Percentiles rank a stretch among this genome's conserved stretches.
Conservation (phyloP, 2,888 invertebrate genomes). For the Mythimna vitellina region DNA sequence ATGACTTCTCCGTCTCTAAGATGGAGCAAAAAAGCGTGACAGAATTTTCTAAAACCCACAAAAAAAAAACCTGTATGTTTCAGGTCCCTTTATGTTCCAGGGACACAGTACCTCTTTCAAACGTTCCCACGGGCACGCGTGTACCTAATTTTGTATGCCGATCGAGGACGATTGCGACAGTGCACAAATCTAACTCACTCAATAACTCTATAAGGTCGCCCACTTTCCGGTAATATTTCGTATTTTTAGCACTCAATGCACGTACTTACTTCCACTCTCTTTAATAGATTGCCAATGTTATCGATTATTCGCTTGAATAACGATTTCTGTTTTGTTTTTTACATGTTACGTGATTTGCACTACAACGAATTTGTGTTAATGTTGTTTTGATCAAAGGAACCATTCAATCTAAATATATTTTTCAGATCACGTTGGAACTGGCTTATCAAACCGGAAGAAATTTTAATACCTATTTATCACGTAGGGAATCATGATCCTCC, state of each 20-base stretch:
- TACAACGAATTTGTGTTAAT: slow-evolving; percentile 12
- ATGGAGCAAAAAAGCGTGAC: no score
- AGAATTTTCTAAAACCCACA: no score
- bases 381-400: neutral
- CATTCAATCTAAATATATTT: neutral
- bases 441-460: no score
- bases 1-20: no score
- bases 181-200: slow-evolving; percentile 46
- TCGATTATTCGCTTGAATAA: slow-evolving; percentile 46
- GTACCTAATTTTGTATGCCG: slow-evolving; percentile 28
- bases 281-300: slow-evolving; percentile 41
- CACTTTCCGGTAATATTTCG: slow-evolving; percentile 64
- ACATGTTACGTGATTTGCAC: slow-evolving; percentile 21
- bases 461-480: no score
- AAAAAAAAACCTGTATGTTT: no score
- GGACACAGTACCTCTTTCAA: no score
- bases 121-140: neutral
- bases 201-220: slow-evolving; percentile 65
- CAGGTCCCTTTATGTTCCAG: no score
- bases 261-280: slow-evolving; percentile 41
- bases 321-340: slow-evolving; percentile 45
- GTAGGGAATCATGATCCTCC: no score
- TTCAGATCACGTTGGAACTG: no score
- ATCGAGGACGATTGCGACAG: slow-evolving; percentile 12
- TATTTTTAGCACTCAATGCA: slow-evolving; percentile 40